These are phyloP conservation scores for Andrena bucephala DNA, from an alignment of 2,888 invertebrate species.

Conservation along the genomic window DNA sequence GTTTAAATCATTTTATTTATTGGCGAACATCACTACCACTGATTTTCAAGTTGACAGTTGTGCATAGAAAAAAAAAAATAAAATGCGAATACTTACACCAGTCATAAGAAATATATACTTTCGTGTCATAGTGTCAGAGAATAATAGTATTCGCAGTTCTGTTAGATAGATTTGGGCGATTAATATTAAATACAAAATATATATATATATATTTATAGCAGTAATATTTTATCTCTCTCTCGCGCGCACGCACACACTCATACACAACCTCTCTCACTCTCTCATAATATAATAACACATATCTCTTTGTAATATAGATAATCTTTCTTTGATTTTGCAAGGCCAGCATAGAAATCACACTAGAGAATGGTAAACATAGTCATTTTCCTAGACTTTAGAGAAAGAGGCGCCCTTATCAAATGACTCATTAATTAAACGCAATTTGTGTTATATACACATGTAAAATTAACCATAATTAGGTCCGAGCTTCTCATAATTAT, in stretches of 20 bases:
- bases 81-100: slow-evolving; percentile 75
- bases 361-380: slow-evolving; percentile 80
- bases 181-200: slow-evolving; percentile 82
- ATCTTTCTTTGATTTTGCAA: slow-evolving; percentile 83
- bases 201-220: slow-evolving; percentile 75
- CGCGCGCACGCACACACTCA: slow-evolving; percentile 56
- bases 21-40: slow-evolving; percentile 75
- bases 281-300: slow-evolving; percentile 80
- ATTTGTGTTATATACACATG: slow-evolving; percentile 53
- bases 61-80: slow-evolving; percentile 76
- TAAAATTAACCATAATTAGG: slow-evolving; percentile 55
- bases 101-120: slow-evolving; percentile 76
- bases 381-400: slow-evolving; percentile 65
- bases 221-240: slow-evolving; percentile 72
- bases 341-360: slow-evolving; percentile 84
- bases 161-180: slow-evolving; percentile 75
- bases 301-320: slow-evolving; percentile 75
- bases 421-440: slow-evolving; percentile 51
- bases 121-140: slow-evolving; percentile 69
- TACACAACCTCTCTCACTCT: slow-evolving; percentile 63
- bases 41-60: slow-evolving; percentile 72
- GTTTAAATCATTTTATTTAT: slow-evolving; percentile 74
- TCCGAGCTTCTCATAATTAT: slow-evolving; percentile 41
- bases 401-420: slow-evolving; percentile 57
- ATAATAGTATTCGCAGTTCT: slow-evolving; percentile 74